Base-by-base conservation (phyloP, 1,140 invertebrate species). In the Mamestra configurata region DNA sequence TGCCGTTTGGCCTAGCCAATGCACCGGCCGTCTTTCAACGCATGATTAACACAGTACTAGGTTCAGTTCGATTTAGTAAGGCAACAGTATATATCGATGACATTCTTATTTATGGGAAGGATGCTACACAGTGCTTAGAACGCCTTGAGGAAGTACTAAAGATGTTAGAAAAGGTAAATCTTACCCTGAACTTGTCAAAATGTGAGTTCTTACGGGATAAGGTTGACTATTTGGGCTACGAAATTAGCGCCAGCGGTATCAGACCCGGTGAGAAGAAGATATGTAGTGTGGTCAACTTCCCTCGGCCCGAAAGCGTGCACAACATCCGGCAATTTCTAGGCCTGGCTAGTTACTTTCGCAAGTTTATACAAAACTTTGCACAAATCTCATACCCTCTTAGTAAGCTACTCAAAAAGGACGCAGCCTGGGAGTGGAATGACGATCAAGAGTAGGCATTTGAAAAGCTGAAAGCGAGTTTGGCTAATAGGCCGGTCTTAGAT, bases 191-290 rank as follows among this genome's bases (percentile, higher is more conserved):
- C 59, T 49, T 82, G 10, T 35, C 53, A 40, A 90, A 90, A 79
- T 89, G 87, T 68, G 8, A 46, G 31, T 85, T 85, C 31, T 55
- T 87, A 8, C 64, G 82, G 31, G 51, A 57, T 10, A 22, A 49
- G 6, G 79, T 84, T 20, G 37, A 79, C 43, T 90, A 88, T 81
- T 51, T 89, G 6, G 87, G 88, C 18, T 84, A 85, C 76, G 71
- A 86, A 31, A 84, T 84, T 20, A 66, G 46, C 18, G 27, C 35
- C 0, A 57, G 31, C 2, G 76, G 79, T 0, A 49, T 82, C 1
- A 76, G 73, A 59, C 88, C 90, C 1, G 84, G 84, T 13, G 27
- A 73, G 24, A 13, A 1, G 0, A 85, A 85, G 68, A 72, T 77
- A 11, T 11, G 53, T 35, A 51, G 75, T 0, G 78, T 85, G 13